Conservation (phyloP, 2,888 invertebrate genomes). For the Drosophila lacicola region DNA sequence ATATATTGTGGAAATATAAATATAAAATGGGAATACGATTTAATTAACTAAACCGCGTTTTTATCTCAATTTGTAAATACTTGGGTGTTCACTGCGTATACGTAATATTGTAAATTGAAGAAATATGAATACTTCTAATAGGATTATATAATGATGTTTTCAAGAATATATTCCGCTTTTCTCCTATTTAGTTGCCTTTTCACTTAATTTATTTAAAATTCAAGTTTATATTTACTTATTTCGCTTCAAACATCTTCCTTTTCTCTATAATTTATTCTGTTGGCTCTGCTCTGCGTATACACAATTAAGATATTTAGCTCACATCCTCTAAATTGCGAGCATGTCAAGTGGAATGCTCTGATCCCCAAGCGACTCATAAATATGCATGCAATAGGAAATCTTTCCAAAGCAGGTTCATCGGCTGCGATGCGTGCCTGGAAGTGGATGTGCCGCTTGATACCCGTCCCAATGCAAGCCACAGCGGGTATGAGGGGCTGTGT, state of each 20-base stretch:
- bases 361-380: constrained; percentile 63
- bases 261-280: not conserved
- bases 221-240: no score
- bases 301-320: constrained; percentile 54
- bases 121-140: not conserved
- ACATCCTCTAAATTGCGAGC: constrained; percentile 52
- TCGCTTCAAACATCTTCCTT: not conserved
- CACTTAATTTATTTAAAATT: not conserved
- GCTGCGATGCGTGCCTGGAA: constrained; percentile 43
- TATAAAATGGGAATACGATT: not conserved
- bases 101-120: not conserved
- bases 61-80: not conserved
- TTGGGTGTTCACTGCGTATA: not conserved
- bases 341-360: constrained; percentile 50
- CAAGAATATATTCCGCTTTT: no score
- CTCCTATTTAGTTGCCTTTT: not conserved
- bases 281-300: constrained; percentile 2
- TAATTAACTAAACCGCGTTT: not conserved
- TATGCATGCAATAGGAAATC: constrained; percentile 65
- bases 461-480: not conserved
- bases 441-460: constrained; percentile 20
- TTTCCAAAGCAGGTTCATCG: constrained; percentile 42
- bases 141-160: no score
- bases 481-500: constrained; percentile 19
- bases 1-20: not conserved